phyloP scores from a whole-genome alignment of 2,113 vertebrate genomes.

The Acrocephalus kingi region DNA sequence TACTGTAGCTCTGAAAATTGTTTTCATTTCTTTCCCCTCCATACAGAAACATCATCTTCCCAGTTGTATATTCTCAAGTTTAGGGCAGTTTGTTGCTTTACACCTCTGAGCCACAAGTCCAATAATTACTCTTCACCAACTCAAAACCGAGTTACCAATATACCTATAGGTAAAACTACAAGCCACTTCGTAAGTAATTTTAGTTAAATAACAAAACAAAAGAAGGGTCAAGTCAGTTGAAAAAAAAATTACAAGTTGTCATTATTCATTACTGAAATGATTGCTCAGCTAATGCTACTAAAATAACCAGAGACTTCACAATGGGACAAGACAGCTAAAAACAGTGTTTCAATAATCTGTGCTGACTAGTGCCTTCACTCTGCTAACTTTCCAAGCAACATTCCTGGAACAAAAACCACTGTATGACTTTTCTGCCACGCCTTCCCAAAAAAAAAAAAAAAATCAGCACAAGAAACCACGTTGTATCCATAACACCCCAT shows the following conservation, averaged over 20 bases:
- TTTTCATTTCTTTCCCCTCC: background rate
- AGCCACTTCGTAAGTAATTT: background rate
- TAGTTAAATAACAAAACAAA: background rate
- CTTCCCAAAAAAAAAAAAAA: background rate
- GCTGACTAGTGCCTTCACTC: background rate
- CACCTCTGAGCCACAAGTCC: background rate
- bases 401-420: slow-evolving; percentile 54
- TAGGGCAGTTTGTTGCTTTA: background rate
- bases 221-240: background rate
- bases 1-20: background rate
- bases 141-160: background rate
- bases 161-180: background rate
- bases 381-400: slow-evolving; percentile 9
- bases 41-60: background rate
- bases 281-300: background rate
- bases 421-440: slow-evolving; percentile 7
- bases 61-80: background rate
- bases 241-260: background rate
- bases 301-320: background rate
- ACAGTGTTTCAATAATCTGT: background rate
- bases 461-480: background rate
- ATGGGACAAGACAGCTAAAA: background rate
- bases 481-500: slow-evolving; percentile 35
- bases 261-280: slow-evolving; percentile 5
- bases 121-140: background rate